These are phyloP conservation scores for Platycnemis pennipes DNA, from an alignment of 2,888 invertebrate genomes.

Conservation along the genomic window DNA sequence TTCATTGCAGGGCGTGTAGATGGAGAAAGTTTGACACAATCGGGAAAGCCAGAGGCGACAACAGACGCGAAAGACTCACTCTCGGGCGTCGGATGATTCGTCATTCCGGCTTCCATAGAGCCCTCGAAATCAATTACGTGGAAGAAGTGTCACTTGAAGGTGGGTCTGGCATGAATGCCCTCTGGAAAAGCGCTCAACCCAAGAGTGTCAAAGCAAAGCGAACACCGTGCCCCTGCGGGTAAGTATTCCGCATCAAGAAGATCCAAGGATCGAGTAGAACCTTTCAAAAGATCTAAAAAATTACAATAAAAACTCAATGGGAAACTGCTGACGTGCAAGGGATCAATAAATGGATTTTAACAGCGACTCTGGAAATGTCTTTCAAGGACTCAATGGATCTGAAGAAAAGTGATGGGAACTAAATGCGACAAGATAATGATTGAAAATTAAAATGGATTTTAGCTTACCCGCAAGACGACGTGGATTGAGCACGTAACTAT, in stretches of 20 bases:
- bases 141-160: not conserved
- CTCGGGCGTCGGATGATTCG: not conserved
- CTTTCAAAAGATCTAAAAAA: not conserved
- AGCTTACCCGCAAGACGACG: too few relatives aligned
- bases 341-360: not conserved
- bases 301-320: not conserved
- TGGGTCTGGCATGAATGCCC: not conserved
- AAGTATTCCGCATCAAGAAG: not conserved
- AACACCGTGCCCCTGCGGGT: not conserved
- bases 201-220: not conserved
- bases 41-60: not conserved
- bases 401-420: not conserved
- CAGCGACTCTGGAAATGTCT: not conserved
- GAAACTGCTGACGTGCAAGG: not conserved
- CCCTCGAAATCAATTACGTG: not conserved
- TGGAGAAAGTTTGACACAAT: not conserved
- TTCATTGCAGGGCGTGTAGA: not conserved
- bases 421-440: not conserved
- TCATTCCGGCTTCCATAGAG: not conserved
- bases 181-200: not conserved
- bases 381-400: not conserved
- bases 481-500: too few relatives aligned
- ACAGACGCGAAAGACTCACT: not conserved
- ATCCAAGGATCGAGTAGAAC: not conserved
- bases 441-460: too few relatives aligned